Conservation (phyloP, 2,113 vertebrate species). For the Ginglymostoma cirratum region DNA sequence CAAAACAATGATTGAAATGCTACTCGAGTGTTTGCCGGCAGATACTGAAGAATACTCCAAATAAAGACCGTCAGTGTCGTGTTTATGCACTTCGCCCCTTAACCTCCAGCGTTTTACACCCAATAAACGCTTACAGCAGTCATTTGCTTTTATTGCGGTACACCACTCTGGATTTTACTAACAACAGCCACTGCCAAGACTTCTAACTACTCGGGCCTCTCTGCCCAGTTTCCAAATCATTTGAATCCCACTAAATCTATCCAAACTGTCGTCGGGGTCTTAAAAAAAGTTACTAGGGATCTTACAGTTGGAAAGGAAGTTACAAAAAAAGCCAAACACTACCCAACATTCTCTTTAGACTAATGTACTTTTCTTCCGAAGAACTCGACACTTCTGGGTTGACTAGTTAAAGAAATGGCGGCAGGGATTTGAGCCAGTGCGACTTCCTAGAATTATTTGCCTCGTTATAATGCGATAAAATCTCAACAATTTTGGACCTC, state of each 20-base stretch:
- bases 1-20: not conserved
- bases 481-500: not conserved
- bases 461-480: slow-evolving; percentile 16
- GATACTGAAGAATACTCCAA: slow-evolving; percentile 11
- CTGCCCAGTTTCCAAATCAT: slow-evolving; percentile 46
- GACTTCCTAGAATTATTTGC: not conserved
- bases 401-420: not conserved
- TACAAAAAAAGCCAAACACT: not conserved
- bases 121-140: slow-evolving; percentile 81
- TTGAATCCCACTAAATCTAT: slow-evolving; percentile 33
- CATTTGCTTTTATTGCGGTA: slow-evolving; percentile 78
- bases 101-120: slow-evolving; percentile 74
- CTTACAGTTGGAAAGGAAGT: slow-evolving; percentile 19
- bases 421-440: not conserved
- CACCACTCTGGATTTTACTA: slow-evolving; percentile 57
- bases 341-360: slow-evolving; percentile 38
- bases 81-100: slow-evolving; percentile 47
- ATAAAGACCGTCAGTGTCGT: slow-evolving; percentile 28
- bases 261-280: slow-evolving; percentile 29
- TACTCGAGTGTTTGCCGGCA: not conserved
- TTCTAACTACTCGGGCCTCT: slow-evolving; percentile 40
- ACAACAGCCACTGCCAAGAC: slow-evolving; percentile 57
- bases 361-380: slow-evolving; percentile 10
- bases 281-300: slow-evolving; percentile 25
- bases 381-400: not conserved